phyloP scores from a whole-genome alignment of 2,113 vertebrate species.

The Polyodon spathula region DNA sequence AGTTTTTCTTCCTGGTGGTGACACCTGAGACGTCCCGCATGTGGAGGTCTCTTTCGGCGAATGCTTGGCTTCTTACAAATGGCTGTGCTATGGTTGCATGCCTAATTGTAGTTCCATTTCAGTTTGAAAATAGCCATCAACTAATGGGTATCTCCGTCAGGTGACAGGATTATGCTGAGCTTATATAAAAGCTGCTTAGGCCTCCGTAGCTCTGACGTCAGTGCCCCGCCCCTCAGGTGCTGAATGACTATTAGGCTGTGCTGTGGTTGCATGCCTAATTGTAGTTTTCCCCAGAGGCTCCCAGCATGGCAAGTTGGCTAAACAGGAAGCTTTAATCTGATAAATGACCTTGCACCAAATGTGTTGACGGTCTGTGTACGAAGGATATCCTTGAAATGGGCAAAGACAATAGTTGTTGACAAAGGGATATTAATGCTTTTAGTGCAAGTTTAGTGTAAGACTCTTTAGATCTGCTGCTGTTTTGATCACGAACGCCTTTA shows the following conservation, averaged over 20 bases:
- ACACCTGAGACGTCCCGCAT: too few relatives aligned
- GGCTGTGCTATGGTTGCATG: background rate
- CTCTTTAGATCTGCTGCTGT: too few relatives aligned
- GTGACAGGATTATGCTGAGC: too few relatives aligned
- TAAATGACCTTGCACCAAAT: background rate
- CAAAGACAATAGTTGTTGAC: background rate
- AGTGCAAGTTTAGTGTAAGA: background rate
- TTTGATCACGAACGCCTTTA: too few relatives aligned
- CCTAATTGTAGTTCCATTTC: background rate
- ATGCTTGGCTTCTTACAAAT: background rate
- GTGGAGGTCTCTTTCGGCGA: background rate
- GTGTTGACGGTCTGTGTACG: background rate
- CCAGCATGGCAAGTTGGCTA: background rate
- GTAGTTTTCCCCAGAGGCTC: background rate
- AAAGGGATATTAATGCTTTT: background rate
- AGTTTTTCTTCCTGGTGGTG: too few relatives aligned
- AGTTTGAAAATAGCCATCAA: too few relatives aligned
- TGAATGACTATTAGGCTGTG: too few relatives aligned
- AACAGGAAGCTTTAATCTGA: background rate
- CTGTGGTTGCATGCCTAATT: background rate
- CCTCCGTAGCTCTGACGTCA: too few relatives aligned
- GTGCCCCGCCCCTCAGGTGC: too few relatives aligned
- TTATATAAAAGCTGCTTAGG: too few relatives aligned
- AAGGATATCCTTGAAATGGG: background rate
- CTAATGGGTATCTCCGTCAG: too few relatives aligned